Conservation (phyloP, 1,140 invertebrate genomes). For the Drosophila azteca region DNA sequence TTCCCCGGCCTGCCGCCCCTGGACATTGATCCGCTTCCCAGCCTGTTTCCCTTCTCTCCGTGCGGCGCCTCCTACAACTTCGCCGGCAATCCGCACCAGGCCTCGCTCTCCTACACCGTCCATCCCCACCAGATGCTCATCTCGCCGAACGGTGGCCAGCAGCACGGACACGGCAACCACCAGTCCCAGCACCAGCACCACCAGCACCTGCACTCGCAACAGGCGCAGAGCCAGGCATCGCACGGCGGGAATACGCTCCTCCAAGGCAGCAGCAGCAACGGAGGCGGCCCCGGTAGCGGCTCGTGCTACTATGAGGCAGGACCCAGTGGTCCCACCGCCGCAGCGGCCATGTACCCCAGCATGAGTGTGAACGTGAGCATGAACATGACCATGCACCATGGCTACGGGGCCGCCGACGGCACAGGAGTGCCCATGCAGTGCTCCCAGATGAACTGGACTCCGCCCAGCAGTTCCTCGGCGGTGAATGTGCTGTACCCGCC, state of each 20-base stretch:
- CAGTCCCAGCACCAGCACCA: slow-evolving; percentile 47
- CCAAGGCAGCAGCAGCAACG: slow-evolving; percentile 40
- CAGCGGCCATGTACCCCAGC: slow-evolving; percentile 89
- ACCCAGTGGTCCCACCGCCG: slow-evolving; percentile 30
- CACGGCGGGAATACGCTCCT: slow-evolving; percentile 70
- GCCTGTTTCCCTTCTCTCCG: slow-evolving; percentile 90
- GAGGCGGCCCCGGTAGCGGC: slow-evolving; percentile 26
- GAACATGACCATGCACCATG: slow-evolving; percentile 98
- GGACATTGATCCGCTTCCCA: slow-evolving; percentile 90
- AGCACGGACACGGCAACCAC: slow-evolving; percentile 26
- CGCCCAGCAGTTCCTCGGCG: slow-evolving; percentile 85
- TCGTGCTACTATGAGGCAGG: slow-evolving; percentile 68
- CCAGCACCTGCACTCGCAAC: slow-evolving; percentile 48
- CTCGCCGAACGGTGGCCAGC: slow-evolving; percentile 64
- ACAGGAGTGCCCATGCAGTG: slow-evolving; percentile 85
- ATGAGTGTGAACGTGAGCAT: slow-evolving; percentile 98
- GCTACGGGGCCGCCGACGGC: slow-evolving; percentile 87
- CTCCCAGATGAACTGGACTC: slow-evolving; percentile 89
- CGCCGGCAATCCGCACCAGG: slow-evolving; percentile 83
- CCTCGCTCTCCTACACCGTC: slow-evolving; percentile 85
- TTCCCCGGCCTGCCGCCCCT: slow-evolving; percentile 89
- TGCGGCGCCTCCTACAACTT: slow-evolving; percentile 88
- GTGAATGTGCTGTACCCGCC: slow-evolving; percentile 87
- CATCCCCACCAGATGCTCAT: slow-evolving; percentile 85
- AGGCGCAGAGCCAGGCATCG: slow-evolving; percentile 65